Base-by-base conservation (phyloP, 2,797 vertebrate genomes). In the Sebastes vulpes region DNA sequence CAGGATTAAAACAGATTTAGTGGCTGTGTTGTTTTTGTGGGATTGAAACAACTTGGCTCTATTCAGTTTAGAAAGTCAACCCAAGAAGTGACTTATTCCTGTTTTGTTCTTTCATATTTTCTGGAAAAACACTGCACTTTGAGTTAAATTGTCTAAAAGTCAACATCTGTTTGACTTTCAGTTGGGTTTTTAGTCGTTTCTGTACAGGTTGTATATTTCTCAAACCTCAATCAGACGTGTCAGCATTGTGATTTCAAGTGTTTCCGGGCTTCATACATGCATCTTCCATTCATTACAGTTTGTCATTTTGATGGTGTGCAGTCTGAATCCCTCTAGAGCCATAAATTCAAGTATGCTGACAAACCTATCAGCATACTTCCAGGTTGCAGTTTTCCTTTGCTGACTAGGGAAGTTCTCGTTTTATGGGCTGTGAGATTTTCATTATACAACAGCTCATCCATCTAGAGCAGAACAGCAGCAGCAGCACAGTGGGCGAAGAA, bases 1-100 rank as follows among this genome's bases (percentile, higher is more conserved):
- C 57, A 75, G 78, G 77, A 92, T 94, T 92, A 93, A 88, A 86
- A 77, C 79, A n/a, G 68, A 88, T 95, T 90, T 78, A 86, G 72
- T 75, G 26, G 18, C 54, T 75, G n/a, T 72, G 57, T 79, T 81
- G 72, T 86, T 80, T 87, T 75, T 74, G n/a, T 56, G 68, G 65
- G 50, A 65, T 28, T 68, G 9, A 59, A 79, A 65, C 63, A 58
- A 69, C n/a, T 75, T 9, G 5, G 23, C 57, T 81, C 38, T 23
- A 18, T 81, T 75, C 7, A 50, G n/a, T 82, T 81, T 73, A 18
- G 0, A 78, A 64, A 72, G 28, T 72, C 25, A 12, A 18, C 50
- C n/a, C 7, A 9, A 75, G 74, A 9, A 72, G 74, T 9, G n/a
- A 61, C 71, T 60, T 73, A 54, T 54, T 75, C 1, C 16, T 72